Conservation (phyloP, 2,113 vertebrate species). For the Leptocoma aspasia region DNA sequence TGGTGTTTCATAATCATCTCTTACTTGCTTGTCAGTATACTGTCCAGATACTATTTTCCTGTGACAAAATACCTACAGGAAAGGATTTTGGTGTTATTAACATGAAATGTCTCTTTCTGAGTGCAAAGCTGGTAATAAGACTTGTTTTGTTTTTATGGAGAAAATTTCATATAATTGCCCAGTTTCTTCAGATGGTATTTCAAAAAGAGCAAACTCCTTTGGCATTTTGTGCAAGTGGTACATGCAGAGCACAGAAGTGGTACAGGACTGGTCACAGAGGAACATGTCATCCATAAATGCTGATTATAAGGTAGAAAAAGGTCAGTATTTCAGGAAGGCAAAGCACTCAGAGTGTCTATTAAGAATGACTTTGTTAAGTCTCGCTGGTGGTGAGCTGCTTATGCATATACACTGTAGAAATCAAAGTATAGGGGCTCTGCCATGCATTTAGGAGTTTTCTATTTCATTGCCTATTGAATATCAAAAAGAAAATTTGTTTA, state of each 20-base stretch:
- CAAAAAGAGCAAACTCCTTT: constrained; percentile 7
- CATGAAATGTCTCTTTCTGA: constrained; percentile 22
- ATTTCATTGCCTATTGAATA: constrained; percentile 9
- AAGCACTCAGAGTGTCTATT: background rate
- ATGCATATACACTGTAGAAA: background rate
- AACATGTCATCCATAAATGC: background rate
- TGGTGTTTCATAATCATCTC: background rate
- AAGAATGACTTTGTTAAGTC: background rate
- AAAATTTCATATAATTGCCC: constrained; percentile 41
- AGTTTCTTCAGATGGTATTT: constrained; percentile 57
- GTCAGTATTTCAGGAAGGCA: background rate
- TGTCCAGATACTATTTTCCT: constrained; percentile 35
- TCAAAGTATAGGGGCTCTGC: background rate
- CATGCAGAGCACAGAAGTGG: background rate
- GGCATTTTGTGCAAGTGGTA: background rate
- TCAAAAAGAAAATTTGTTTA: constrained; percentile 18
- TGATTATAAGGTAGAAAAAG: background rate
- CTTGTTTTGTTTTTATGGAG: constrained; percentile 35
- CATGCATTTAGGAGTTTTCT: background rate
- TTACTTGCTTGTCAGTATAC: background rate
- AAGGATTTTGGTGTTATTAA: constrained; percentile 48
- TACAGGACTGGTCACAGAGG: background rate
- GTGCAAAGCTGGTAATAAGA: constrained; percentile 36
- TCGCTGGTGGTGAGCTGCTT: background rate
- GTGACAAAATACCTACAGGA: constrained; percentile 18